phyloP scores from a whole-genome alignment of 2,113 vertebrate genomes.

The Psammodynastes pulverulentus region DNA sequence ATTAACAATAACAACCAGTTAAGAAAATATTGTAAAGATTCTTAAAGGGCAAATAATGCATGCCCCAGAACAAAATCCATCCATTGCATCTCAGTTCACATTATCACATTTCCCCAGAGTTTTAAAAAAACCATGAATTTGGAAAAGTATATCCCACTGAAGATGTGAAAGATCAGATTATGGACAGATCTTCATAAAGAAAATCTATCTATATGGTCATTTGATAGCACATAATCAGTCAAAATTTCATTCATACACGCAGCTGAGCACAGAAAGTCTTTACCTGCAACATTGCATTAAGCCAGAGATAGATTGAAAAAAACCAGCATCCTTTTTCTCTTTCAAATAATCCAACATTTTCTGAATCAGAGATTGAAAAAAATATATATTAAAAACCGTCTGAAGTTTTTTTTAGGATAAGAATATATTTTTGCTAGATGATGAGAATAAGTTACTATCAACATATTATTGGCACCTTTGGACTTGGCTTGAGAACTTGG shows the following conservation, averaged over 20 bases:
- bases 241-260: not conserved
- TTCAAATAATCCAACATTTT: conserved; percentile 99
- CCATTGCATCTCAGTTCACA: not conserved
- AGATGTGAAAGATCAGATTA: not conserved
- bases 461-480: not conserved
- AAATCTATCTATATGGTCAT: not conserved
- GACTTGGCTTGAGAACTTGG: not conserved
- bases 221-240: not conserved
- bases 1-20: not conserved
- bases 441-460: not conserved
- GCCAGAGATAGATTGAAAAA: conserved; percentile 95
- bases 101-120: not conserved
- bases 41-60: not conserved
- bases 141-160: not conserved
- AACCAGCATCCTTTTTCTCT: conserved; percentile 94
- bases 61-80: not conserved
- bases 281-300: conserved; percentile 99
- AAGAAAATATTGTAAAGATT: not conserved
- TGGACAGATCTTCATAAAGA: not conserved
- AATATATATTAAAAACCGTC: not conserved
- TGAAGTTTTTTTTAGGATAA: not conserved
- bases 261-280: conserved; percentile 13
- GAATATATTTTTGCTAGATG: not conserved
- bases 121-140: not conserved
- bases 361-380: conserved; percentile 62